phyloP scores from a whole-genome alignment of 2,113 vertebrate genomes.

The Chloebia gouldiae region DNA sequence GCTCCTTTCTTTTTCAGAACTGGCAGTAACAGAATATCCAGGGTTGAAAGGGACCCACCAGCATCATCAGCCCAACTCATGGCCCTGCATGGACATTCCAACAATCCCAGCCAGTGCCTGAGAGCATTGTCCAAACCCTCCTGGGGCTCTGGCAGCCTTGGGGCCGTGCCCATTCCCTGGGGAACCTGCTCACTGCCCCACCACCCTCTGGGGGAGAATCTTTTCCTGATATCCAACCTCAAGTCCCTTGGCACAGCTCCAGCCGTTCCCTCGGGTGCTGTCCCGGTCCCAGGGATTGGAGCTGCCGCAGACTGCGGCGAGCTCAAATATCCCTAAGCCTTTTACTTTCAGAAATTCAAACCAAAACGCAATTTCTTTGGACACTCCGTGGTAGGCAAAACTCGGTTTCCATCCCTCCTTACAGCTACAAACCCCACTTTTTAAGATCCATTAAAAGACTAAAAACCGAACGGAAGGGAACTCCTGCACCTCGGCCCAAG shows the following conservation, averaged over 20 bases:
- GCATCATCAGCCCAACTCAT: fast-evolving
- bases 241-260: neutral
- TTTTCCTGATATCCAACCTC: fast-evolving
- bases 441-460: neutral
- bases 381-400: neutral
- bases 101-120: neutral
- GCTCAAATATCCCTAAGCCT: fast-evolving
- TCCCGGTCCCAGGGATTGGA: neutral
- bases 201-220: fast-evolving
- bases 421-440: neutral
- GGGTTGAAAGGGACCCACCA: fast-evolving
- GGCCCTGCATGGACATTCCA: neutral
- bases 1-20: neutral
- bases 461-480: neutral
- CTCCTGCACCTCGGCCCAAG: fast-evolving
- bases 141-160: neutral
- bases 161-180: neutral
- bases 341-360: neutral
- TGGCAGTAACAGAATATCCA: too few relatives aligned
- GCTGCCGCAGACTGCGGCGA: too few relatives aligned
- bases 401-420: neutral
- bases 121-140: fast-evolving
- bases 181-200: fast-evolving
- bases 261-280: neutral
- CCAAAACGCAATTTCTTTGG: neutral